Evolutionary conservation across 2,113 vertebrate species (phyloP), one percentile per base, ranked within the genome.

Genomic region (Epinephelus lanceolatus): DNA sequence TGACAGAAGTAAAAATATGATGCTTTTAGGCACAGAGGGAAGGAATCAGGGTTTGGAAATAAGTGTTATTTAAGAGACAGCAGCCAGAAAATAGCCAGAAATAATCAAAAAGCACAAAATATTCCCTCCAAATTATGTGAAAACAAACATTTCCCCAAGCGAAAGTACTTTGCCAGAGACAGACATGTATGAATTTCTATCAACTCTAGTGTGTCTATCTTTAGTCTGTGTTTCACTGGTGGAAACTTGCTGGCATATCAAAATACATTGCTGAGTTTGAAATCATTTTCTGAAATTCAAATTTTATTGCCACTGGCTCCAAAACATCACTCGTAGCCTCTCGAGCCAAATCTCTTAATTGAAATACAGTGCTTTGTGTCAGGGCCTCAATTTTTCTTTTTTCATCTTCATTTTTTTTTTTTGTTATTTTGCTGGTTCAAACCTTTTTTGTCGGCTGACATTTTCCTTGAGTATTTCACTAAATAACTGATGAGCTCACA

Each of bases 401-500:
- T 79, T 76, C 55, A 56, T 91, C 42, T 81, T 73, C 61, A 62
- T 69, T 71, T 83, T 90, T 78, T 74, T 74, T 18, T 81, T 91
- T 80, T 72, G 85, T 88, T 89, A 85, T 91, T 91, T 89, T 76
- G 75, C 75, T 84, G 59, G 75, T 84, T 89, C 42, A 40, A 68
- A 33, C 74, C 61, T 77, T 85, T 60, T 81, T 81, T 85, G 78
- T 63, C 67, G 59, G 68, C 88, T 93, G 89, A 88, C 89, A 93
- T 94, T 95, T 95, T 94, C 92, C 93, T 76, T 89, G 80, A 86
- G 76, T 94, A 88, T 92, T 95, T 91, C 73, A 92, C 87, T 72
- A 88, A 95, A 95, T 91, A 94, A 93, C 90, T 94, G 89, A 96
- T 97, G 94, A 96, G 87, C 91, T 96, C 95, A 96, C 81, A 81